Base-by-base conservation (phyloP, 1,140 invertebrate species). In the Drosophila orena region DNA sequence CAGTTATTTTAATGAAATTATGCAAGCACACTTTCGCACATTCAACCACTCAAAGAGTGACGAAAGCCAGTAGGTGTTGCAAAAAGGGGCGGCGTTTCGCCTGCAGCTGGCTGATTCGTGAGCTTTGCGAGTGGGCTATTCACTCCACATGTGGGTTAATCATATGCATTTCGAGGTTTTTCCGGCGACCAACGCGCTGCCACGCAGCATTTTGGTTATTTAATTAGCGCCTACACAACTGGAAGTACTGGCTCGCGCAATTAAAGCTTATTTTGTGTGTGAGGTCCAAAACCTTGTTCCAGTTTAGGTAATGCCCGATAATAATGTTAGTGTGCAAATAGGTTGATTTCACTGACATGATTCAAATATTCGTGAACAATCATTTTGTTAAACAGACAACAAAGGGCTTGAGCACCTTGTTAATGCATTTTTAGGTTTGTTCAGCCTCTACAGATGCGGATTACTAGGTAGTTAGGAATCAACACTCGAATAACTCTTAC, bases 1-100 rank as follows among this genome's bases (percentile, higher is more conserved):
- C 83, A 88, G 83, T 88, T 89, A 88, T 89, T 88, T 88, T 88
- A 88, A 88, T 88, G 79, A 88, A 88, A 88, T 88, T 89, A 88
- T 88, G 84, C 84, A 79, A 79, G 79, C 79, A 52, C 76, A 88
- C 79, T 83, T 89, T 79, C 79, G 79, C 79, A 89, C 83, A 88
- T 79, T 77, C 65, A 75, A 17, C 6, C 71, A 73, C 56, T 50
- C 42, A 8, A n/a, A 49, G 38, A 35, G 52, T 17, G 46, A 35
- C 30, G 35, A 47, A 46, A 38, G 14, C 11, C 34, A 35, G 3
- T n/a, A 35, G 37, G 52, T 54, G 10, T 40, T 38, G 17, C n/a
- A 34, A 17, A 12, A 17, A n/a, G 35, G 42, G 38, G 38, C 34
- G 43, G 5, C 10, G 11, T 7, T 34, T 22, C 47, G 43, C 60